phyloP scores from a whole-genome alignment of 2,888 invertebrate species.

The Smittia sp. region DNA sequence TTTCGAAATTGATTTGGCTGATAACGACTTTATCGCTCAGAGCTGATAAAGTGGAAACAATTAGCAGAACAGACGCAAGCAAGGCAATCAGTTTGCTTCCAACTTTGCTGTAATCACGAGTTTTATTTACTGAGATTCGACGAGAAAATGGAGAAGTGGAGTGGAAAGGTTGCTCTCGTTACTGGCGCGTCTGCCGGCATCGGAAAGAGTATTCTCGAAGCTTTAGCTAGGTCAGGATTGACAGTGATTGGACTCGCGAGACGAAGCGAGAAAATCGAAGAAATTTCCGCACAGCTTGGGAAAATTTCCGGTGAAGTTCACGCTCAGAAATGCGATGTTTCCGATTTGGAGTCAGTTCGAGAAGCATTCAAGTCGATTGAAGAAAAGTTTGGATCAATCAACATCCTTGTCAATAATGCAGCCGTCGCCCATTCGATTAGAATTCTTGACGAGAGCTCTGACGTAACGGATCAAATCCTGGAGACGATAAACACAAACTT shows the following conservation, averaged over 20 bases:
- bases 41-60: no score
- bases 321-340: constrained; percentile 48
- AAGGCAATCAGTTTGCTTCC: no score
- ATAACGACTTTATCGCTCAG: no score
- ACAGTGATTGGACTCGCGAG: constrained; percentile 53
- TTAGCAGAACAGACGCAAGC: no score
- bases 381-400: constrained; percentile 52
- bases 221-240: constrained; percentile 46
- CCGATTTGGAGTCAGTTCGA: constrained; percentile 46
- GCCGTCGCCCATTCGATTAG: constrained; percentile 47
- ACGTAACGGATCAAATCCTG: neutral
- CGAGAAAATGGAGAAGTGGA: constrained; percentile 16
- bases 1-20: no score
- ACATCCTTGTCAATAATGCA: constrained; percentile 56
- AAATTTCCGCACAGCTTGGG: neutral
- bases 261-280: constrained; percentile 50
- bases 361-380: constrained; percentile 46
- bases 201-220: neutral
- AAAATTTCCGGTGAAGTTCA: constrained; percentile 47
- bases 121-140: no score
- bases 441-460: constrained; percentile 16
- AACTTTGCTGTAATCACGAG: no score
- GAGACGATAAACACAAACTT: neutral
- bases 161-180: constrained; percentile 4
- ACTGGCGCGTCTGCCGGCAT: neutral